Percentiles rank a stretch among this genome's conserved stretches.
Evolutionary conservation across 2,888 invertebrate species (phyloP).

Genomic region (Oscheius onirici): DNA sequence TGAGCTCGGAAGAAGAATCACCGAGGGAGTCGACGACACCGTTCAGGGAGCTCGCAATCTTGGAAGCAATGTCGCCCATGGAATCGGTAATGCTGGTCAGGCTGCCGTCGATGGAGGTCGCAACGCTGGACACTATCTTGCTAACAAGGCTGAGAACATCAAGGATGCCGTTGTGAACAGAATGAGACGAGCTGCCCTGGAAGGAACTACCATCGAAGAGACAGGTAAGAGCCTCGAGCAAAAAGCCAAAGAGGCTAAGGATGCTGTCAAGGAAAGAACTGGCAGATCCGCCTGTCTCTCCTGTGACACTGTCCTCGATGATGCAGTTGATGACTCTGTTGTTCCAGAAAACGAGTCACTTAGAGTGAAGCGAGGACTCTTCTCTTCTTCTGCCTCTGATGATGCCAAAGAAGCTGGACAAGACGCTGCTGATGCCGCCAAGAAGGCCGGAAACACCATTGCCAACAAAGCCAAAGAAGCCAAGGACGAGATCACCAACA

Average conservation of each 20-base stretch:
- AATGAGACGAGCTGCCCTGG: too few species aligned
- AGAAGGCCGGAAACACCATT: conserved; percentile 27
- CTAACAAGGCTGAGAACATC: neutral
- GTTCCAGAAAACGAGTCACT: neutral
- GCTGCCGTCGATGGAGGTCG: conserved; percentile 1
- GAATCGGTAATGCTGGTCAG: conserved; percentile 10
- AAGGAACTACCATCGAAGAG: neutral
- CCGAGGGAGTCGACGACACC: neutral
- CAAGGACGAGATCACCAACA: neutral
- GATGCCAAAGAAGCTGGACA: conserved; percentile 10
- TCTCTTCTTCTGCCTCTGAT: neutral
- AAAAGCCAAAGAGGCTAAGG: neutral
- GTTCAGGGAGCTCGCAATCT: conserved; percentile 38
- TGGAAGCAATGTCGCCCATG: conserved; percentile 32
- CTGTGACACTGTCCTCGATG: neutral
- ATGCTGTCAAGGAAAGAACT: neutral
- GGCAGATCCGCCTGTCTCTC: neutral
- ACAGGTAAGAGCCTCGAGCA: neutral
- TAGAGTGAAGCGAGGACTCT: too few species aligned
- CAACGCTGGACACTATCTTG: conserved; percentile 33
- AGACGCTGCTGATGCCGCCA: conserved; percentile 14
- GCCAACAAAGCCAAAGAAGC: conserved; percentile 13
- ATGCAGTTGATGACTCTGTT: neutral
- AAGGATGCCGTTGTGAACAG: neutral
- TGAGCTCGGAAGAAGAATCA: neutral